Base-by-base conservation (phyloP, 2,888 invertebrate genomes). In the Onthophagus sagittarius region DNA sequence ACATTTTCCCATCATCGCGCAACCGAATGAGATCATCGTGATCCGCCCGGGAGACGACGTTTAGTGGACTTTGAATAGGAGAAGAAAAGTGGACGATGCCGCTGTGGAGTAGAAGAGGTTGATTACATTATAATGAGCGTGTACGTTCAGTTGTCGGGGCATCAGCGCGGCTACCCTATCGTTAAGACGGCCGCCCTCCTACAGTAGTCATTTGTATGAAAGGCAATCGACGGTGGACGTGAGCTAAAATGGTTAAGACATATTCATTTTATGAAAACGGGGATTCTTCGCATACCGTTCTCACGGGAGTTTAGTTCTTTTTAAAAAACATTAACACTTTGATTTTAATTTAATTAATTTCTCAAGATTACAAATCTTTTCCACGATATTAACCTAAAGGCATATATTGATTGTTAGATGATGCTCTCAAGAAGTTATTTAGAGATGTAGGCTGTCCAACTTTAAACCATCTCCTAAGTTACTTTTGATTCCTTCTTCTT, bases 151-250 rank as follows among this genome's bases (percentile, higher is more conserved):
- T 53, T 53, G 39, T 53, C 39, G 39, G 39, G 39, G 23, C 23
- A 23, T 23, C 39, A 53, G 7, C 39, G 39, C 9, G 9, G 39
- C 39, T 53, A 53, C 39, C 39, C 39, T 53, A 73, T 73, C 77
- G 79, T 79, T 79, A 79, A 76, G 77, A 23, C 23, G 76, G 75
- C 77, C 76, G 78, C 77, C 77, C 77, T 77, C 75, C 78, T 77
- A 81, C 82, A 79, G 82, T 82, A 82, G 82, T 82, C 81, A 80
- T 79, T 81, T 80, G 78, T 80, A 79, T 77, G 77, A 78, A 11
- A 53, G 39, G 39, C 39, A 53, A 53, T 53, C 39, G 39, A 11
- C 39, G 23, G 23, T 11, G 39, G 39, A 11, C 7, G 39, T 9
- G 39, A 53, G 9, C 39, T 9, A 53, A 53, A 53, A 53, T 11